Evolutionary conservation across 2,888 invertebrate species (phyloP).

Genomic region (Patella pellucida): DNA sequence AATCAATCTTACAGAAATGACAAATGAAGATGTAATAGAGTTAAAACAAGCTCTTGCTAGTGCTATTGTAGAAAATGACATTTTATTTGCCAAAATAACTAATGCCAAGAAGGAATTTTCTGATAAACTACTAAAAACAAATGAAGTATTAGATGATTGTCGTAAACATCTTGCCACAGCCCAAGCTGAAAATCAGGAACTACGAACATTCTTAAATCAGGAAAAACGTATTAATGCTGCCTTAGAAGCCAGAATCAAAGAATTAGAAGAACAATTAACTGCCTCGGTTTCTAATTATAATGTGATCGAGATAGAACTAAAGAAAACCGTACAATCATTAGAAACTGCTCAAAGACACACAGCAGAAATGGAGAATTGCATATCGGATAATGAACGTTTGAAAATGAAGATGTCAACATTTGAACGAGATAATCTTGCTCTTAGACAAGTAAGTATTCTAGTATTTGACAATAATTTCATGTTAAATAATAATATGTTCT

Average conservation of each 20-base stretch:
- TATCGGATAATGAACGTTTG: conserved; percentile 50
- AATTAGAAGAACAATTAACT: conserved; percentile 47
- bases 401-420: conserved; percentile 40
- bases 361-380: conserved; percentile 39
- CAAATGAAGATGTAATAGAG: conserved; percentile 56
- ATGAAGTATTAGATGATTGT: conserved; percentile 60
- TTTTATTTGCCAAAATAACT: conserved; percentile 57
- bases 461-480: no score
- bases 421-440: conserved; percentile 51
- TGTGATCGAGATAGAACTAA: conserved; percentile 40
- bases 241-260: conserved; percentile 43
- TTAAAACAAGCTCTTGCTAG: conserved; percentile 62
- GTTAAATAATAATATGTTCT: no score
- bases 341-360: conserved; percentile 38
- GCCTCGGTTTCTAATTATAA: conserved; percentile 37
- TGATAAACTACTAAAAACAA: conserved; percentile 57
- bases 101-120: conserved; percentile 59
- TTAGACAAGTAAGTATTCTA: conserved; percentile 46
- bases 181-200: conserved; percentile 60
- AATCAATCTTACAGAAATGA: conserved; percentile 42
- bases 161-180: conserved; percentile 54
- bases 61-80: conserved; percentile 60
- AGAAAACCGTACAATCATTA: conserved; percentile 44
- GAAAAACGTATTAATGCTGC: conserved; percentile 49
- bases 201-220: conserved; percentile 49